Conservation (phyloP, 2,797 vertebrate genomes). For the Brachyalestes nurse region DNA sequence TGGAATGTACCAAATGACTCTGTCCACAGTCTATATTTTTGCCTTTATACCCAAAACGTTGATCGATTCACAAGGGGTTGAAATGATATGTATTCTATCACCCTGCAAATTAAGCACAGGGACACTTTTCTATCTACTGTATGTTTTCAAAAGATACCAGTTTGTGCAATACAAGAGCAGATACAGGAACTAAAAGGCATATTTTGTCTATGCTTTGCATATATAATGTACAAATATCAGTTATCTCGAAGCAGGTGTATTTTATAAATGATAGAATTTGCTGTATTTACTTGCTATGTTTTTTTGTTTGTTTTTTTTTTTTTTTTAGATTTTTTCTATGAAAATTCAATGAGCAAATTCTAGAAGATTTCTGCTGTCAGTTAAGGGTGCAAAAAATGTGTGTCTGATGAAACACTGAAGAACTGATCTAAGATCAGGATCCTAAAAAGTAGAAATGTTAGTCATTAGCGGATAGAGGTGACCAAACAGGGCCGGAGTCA, state of each 20-base stretch:
- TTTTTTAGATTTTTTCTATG: slow-evolving; percentile 43
- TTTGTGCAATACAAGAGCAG: slow-evolving; percentile 63
- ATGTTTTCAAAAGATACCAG: slow-evolving; percentile 49
- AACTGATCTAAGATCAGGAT: slow-evolving; percentile 46
- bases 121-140: slow-evolving; percentile 60
- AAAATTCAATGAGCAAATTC: slow-evolving; percentile 43
- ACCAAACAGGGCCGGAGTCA: slow-evolving; percentile 51
- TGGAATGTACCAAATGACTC: slow-evolving; percentile 47
- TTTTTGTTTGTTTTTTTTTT: slow-evolving; percentile 41
- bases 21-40: slow-evolving; percentile 32
- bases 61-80: slow-evolving; percentile 33
- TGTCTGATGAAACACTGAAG: slow-evolving; percentile 13
- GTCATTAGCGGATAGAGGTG: slow-evolving; percentile 30
- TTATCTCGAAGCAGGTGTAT: slow-evolving; percentile 54
- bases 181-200: slow-evolving; percentile 58
- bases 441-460: slow-evolving; percentile 10
- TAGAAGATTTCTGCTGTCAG: slow-evolving; percentile 29
- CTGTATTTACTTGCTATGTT: slow-evolving; percentile 50
- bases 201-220: slow-evolving; percentile 63
- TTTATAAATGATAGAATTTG: slow-evolving; percentile 63
- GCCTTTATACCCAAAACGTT: slow-evolving; percentile 41
- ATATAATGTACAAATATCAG: slow-evolving; percentile 58
- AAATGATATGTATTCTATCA: slow-evolving; percentile 52
- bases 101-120: slow-evolving; percentile 58
- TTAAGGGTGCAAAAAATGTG: slow-evolving; percentile 13